phyloP scores from a whole-genome alignment of 2,888 invertebrate species.

The Megamerina dolium region DNA sequence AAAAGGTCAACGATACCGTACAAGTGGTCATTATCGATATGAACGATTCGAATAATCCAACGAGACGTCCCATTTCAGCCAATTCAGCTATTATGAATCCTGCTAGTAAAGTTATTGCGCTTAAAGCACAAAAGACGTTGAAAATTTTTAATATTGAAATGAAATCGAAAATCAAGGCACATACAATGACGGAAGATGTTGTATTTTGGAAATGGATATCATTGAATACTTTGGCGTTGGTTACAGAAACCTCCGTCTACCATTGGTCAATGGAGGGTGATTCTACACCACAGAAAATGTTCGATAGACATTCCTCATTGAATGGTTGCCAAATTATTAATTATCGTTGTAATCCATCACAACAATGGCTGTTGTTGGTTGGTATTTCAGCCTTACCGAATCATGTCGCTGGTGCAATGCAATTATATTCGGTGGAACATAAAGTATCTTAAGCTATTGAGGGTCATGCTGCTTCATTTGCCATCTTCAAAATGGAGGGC shows the following conservation, averaged over 20 bases:
- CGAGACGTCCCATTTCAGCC: slow-evolving; percentile 92
- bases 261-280: slow-evolving; percentile 99
- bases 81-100: slow-evolving; percentile 99
- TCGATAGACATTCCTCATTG: slow-evolving; percentile 91
- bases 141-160: slow-evolving; percentile 99
- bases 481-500: slow-evolving; percentile 90
- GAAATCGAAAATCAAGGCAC: slow-evolving; percentile 99
- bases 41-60: slow-evolving; percentile 91
- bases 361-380: slow-evolving; percentile 92
- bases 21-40: slow-evolving; percentile 99
- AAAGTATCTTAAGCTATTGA: slow-evolving; percentile 96
- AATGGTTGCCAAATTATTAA: slow-evolving; percentile 98
- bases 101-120: slow-evolving; percentile 95
- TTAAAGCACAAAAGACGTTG: slow-evolving; percentile 94
- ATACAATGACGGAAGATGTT: slow-evolving; percentile 93
- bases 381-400: slow-evolving; percentile 90
- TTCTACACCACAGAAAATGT: slow-evolving; percentile 93
- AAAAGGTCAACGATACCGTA: slow-evolving; percentile 92
- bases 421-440: slow-evolving; percentile 95
- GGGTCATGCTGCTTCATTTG: slow-evolving; percentile 93
- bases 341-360: slow-evolving; percentile 94
- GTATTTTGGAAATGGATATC: slow-evolving; percentile 99
- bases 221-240: slow-evolving; percentile 88
- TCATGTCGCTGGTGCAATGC: slow-evolving; percentile 98
- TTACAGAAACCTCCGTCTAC: slow-evolving; percentile 91